phyloP scores from a whole-genome alignment of 1,140 invertebrate genomes.

The Neuroterus valhalla region DNA sequence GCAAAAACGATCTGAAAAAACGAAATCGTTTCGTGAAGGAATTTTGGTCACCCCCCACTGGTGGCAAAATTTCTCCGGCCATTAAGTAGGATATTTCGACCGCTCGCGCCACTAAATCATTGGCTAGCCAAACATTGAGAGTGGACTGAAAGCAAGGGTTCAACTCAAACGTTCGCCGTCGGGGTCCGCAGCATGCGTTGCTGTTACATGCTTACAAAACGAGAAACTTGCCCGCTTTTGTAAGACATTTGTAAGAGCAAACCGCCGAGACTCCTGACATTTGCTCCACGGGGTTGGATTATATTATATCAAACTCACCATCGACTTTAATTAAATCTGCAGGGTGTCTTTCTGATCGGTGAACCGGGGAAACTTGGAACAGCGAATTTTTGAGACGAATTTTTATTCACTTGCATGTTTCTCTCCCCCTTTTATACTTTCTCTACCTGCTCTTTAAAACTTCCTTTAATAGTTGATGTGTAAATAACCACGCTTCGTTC shows the following conservation, averaged over 20 bases:
- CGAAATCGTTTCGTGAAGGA: constrained; percentile 7
- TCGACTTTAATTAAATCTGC: neutral
- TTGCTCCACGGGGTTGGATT: neutral
- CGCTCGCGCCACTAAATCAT: constrained; percentile 8
- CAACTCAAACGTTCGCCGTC: constrained; percentile 23
- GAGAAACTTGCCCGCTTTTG: constrained; percentile 18
- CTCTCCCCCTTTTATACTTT: too few species aligned
- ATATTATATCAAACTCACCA: neutral
- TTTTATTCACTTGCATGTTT: too few species aligned
- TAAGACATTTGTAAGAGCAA: constrained; percentile 29
- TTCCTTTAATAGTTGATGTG: too few species aligned
- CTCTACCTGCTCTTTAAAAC: too few species aligned
- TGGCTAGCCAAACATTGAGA: constrained; percentile 21
- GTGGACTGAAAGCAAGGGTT: constrained; percentile 16
- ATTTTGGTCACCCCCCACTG: constrained; percentile 22
- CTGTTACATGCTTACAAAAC: constrained; percentile 10
- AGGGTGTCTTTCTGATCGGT: too few species aligned
- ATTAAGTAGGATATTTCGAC: constrained; percentile 19
- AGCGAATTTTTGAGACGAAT: too few species aligned
- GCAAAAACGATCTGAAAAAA: constrained; percentile 24
- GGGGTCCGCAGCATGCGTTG: constrained; percentile 11
- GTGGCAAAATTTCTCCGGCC: neutral
- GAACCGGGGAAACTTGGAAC: too few species aligned
- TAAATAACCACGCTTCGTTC: too few species aligned
- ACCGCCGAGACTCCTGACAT: constrained; percentile 6